These are phyloP conservation scores for Holothuria scabra DNA, from an alignment of 53 echinoderm and acorn worm genomes.

Conservation along the genomic window DNA sequence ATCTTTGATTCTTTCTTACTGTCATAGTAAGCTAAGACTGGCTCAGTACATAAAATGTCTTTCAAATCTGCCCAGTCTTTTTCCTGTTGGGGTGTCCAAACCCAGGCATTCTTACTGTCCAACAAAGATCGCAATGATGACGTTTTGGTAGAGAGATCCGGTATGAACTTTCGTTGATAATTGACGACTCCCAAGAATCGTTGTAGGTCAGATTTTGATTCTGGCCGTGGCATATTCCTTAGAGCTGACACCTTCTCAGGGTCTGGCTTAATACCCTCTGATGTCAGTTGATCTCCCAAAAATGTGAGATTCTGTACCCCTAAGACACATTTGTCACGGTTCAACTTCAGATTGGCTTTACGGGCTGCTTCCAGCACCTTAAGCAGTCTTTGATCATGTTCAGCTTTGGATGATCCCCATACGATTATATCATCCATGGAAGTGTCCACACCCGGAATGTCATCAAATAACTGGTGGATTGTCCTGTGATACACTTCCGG, in stretches of 20 bases:
- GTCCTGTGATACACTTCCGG: slow-evolving; percentile 68
- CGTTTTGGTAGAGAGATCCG: slow-evolving; percentile 39
- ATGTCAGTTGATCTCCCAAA: not conserved
- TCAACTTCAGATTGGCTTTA: slow-evolving; percentile 23
- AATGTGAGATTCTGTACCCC: slow-evolving; percentile 5
- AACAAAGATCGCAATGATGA: not conserved
- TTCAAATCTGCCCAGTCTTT: not conserved
- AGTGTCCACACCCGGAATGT: slow-evolving; percentile 28
- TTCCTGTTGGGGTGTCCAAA: not conserved
- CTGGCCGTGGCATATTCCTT: slow-evolving; percentile 59
- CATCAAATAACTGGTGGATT: slow-evolving; percentile 42
- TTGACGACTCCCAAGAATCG: slow-evolving; percentile 61
- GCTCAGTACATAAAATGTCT: not conserved
- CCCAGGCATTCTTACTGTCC: not conserved
- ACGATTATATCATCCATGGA: slow-evolving; percentile 58
- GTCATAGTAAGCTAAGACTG: not conserved
- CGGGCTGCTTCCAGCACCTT: slow-evolving; percentile 49
- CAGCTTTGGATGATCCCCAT: slow-evolving; percentile 59
- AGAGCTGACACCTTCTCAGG: slow-evolving; percentile 60
- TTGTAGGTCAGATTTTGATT: slow-evolving; percentile 51
- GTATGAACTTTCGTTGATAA: slow-evolving; percentile 51
- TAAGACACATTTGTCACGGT: not conserved
- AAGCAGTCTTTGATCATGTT: slow-evolving; percentile 60
- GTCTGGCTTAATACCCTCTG: slow-evolving; percentile 17
- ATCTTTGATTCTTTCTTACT: not conserved